A percentile compares a stretch with the other conserved stretches of the same genome.
Conservation (phyloP, 2,888 invertebrate genomes). For the Pristionchus entomophagus region DNA sequence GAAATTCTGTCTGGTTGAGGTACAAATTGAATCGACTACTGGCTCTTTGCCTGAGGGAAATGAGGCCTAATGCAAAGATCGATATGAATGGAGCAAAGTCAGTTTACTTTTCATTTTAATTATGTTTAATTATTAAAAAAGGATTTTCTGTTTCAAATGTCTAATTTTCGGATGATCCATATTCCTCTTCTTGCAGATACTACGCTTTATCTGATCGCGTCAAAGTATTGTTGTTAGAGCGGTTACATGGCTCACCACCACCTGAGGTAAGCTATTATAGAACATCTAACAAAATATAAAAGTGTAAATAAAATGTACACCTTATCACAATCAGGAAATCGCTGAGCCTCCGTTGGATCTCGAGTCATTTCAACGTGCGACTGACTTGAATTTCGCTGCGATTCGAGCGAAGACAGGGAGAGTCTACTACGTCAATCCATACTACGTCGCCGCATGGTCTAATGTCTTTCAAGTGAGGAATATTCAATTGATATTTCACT, state of each 20-base stretch:
- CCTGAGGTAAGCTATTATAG: conserved; percentile 69
- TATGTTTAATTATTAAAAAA: background rate
- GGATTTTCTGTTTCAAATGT: too few species aligned
- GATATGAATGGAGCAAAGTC: conserved; percentile 70
- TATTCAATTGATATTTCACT: background rate
- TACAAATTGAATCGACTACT: conserved; percentile 75
- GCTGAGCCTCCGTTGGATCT: conserved; percentile 74
- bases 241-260: conserved; percentile 73
- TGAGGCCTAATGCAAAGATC: conserved; percentile 72
- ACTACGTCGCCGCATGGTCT: conserved; percentile 75
- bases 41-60: conserved; percentile 73
- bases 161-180: too few species aligned
- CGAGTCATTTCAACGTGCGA: conserved; percentile 69
- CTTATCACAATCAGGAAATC: conserved; percentile 73
- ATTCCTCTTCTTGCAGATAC: conserved; percentile 58
- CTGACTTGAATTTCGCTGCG: conserved; percentile 73
- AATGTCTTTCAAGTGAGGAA: conserved; percentile 69
- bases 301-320: background rate
- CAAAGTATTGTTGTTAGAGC: conserved; percentile 74
- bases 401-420: conserved; percentile 74
- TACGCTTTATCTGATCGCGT: conserved; percentile 74
- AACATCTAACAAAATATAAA: conserved; percentile 28
- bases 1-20: conserved; percentile 38
- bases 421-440: conserved; percentile 74
- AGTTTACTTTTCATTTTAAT: background rate